Evolutionary conservation across 2,113 vertebrate species (phyloP).

Genomic region (Morone chrysops): DNA sequence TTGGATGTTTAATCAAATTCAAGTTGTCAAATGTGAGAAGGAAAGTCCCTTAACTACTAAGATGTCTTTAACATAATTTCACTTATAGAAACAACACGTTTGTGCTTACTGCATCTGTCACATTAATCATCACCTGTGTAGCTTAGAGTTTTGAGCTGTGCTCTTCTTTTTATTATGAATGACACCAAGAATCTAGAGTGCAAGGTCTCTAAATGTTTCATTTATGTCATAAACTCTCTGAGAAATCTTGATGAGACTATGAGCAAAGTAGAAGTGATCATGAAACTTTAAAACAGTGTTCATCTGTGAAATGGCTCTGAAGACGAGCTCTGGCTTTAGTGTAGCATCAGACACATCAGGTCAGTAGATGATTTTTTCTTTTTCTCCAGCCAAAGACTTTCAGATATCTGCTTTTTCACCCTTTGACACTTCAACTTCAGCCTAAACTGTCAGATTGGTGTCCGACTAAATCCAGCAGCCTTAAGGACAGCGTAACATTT

Average conservation of each 20-base stretch:
- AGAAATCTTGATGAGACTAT: not conserved
- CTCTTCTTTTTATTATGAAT: not conserved
- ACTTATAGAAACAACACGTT: not conserved
- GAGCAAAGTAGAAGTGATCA: not conserved
- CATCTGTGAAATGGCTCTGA: not conserved
- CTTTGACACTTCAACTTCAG: not conserved
- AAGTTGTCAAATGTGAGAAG: not conserved
- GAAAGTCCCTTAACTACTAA: not conserved
- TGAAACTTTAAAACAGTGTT: constrained; percentile 9
- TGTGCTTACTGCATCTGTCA: not conserved
- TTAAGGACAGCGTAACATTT: constrained; percentile 26
- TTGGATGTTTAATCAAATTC: not conserved
- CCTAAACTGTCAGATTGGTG: constrained; percentile 28
- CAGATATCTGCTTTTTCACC: not conserved
- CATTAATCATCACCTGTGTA: not conserved
- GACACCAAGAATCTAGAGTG: not conserved
- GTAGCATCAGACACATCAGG: not conserved
- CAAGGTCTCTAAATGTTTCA: not conserved
- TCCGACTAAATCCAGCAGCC: constrained; percentile 18
- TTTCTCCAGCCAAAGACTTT: not conserved
- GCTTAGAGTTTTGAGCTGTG: not conserved
- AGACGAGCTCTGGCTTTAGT: not conserved
- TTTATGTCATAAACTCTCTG: constrained; percentile 2
- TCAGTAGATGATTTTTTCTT: not conserved
- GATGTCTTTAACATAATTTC: not conserved